Evolutionary conservation across 2,797 vertebrate species (phyloP).

Genomic region (Argyrosomus regius): DNA sequence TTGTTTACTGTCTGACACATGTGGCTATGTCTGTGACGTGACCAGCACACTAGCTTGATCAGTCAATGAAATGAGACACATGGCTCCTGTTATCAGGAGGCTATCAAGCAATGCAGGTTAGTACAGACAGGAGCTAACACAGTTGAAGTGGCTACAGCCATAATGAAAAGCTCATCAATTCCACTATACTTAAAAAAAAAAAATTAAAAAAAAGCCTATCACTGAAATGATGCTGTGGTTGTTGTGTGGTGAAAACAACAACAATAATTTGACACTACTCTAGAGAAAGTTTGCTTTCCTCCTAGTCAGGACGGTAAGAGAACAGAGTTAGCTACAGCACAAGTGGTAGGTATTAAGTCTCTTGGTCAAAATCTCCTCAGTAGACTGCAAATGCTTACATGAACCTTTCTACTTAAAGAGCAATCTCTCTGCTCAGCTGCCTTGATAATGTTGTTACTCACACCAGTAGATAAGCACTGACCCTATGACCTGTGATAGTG

Average conservation of each 20-base stretch:
- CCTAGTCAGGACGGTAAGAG: neutral
- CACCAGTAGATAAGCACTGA: conserved; percentile 54
- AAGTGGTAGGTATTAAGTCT: conserved; percentile 10
- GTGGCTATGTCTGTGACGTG: conserved; percentile 50
- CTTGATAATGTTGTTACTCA: conserved; percentile 18
- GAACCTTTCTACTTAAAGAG: neutral
- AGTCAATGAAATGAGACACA: conserved; percentile 56
- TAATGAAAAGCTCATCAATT: neutral
- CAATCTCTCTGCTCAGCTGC: neutral
- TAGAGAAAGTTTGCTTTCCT: conserved; percentile 24
- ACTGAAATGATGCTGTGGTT: neutral
- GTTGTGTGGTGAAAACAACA: neutral
- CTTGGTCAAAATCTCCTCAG: neutral
- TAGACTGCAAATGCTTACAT: conserved; percentile 16
- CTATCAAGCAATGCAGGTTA: conserved; percentile 25
- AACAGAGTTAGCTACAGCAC: conserved; percentile 11
- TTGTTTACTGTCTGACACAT: conserved; percentile 39
- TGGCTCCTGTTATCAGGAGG: conserved; percentile 48
- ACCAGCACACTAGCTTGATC: conserved; percentile 45
- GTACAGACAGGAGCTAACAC: conserved; percentile 29
- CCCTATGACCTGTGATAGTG: conserved; percentile 46
- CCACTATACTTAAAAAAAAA: neutral
- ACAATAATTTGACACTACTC: neutral
- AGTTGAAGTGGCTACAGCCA: conserved; percentile 13
- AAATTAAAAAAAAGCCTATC: no score